Percentiles rank a stretch among this genome's conserved stretches.
Evolutionary conservation across 2,113 vertebrate genomes (phyloP).

Genomic region (Pagrus major): DNA sequence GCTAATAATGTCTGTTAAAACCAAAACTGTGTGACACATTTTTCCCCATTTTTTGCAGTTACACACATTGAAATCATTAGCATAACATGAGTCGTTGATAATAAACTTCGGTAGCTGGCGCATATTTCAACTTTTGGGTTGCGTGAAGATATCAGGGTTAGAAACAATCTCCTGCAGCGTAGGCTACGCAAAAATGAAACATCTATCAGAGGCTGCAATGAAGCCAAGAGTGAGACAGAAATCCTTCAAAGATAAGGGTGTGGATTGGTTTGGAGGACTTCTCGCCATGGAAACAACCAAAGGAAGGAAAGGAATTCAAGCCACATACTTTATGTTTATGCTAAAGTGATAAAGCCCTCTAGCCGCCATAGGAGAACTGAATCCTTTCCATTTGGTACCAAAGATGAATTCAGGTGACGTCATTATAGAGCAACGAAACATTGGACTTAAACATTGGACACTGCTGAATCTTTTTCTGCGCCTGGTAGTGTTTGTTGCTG

Average conservation of each 20-base stretch:
- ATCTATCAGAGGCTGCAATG: neutral
- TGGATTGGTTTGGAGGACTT: neutral
- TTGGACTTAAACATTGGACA: too few species aligned
- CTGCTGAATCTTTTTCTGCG: neutral
- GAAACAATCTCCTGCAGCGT: conserved; percentile 7
- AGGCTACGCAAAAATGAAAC: conserved; percentile 1
- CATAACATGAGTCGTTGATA: neutral
- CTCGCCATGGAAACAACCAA: neutral
- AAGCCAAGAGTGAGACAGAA: conserved; percentile 1
- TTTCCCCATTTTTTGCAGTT: conserved; percentile 3
- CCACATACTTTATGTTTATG: neutral
- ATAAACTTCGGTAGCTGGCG: neutral
- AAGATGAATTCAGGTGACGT: neutral
- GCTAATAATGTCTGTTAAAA: neutral
- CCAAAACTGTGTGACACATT: neutral
- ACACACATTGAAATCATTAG: conserved; percentile 24
- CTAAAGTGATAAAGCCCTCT: neutral
- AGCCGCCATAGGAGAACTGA: neutral
- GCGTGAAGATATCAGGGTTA: conserved; percentile 20
- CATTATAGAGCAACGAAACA: neutral
- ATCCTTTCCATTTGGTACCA: neutral
- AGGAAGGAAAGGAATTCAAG: neutral
- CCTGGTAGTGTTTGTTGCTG: neutral
- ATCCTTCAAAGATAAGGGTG: conserved; percentile 6
- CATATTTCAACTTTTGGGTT: neutral